phyloP scores from a whole-genome alignment of 2,888 invertebrate species.

The Platycheirus albimanus region DNA sequence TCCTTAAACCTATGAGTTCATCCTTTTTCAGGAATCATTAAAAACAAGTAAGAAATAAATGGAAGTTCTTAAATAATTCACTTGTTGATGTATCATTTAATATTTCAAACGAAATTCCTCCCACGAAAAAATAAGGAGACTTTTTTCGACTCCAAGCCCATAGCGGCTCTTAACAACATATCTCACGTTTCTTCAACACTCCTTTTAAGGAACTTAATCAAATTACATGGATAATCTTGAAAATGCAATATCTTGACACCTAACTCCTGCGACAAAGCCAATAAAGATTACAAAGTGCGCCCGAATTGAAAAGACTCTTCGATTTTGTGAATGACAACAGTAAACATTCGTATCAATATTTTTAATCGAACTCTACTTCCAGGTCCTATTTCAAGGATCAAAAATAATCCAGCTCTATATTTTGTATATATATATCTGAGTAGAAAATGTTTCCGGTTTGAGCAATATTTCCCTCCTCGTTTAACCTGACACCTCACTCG shows the following conservation, averaged over 20 bases:
- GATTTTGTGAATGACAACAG: conserved; percentile 58
- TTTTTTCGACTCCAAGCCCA: too few species aligned
- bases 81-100: too few species aligned
- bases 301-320: conserved; percentile 47
- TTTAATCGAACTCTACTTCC: conserved; percentile 52
- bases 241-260: conserved; percentile 66
- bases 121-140: too few species aligned
- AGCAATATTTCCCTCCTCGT: conserved; percentile 36
- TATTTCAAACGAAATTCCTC: too few species aligned
- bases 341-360: conserved; percentile 72
- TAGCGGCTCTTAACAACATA: too few species aligned
- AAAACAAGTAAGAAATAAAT: too few species aligned
- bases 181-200: background rate
- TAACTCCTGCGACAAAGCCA: conserved; percentile 34
- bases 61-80: too few species aligned
- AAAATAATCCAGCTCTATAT: conserved; percentile 13
- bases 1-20: too few species aligned
- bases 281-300: conserved; percentile 20
- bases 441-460: conserved; percentile 62
- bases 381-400: conserved; percentile 67
- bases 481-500: conserved; percentile 64
- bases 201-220: conserved; percentile 45
- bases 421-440: background rate
- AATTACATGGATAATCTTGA: conserved; percentile 61
- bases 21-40: too few species aligned